phyloP scores from a whole-genome alignment of 1,140 invertebrate species.

The Bradysia coprophila region DNA sequence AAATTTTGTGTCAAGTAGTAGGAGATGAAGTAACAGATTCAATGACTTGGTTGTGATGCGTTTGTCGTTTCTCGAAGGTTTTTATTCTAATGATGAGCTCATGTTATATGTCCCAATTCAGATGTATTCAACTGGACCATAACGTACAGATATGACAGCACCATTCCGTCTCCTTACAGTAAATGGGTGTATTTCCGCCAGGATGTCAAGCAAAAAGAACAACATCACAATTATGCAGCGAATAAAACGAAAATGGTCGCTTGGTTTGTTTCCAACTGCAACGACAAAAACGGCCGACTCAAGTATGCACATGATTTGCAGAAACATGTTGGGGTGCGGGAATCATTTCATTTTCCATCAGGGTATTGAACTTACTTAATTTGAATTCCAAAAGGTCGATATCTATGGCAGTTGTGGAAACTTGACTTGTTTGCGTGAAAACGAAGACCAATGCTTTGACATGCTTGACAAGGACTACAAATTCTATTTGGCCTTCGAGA shows the following conservation, averaged over 20 bases:
- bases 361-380: not conserved
- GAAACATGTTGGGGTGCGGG: slow-evolving; percentile 24
- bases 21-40: too few relatives aligned
- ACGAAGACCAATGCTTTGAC: slow-evolving; percentile 22
- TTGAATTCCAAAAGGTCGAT: slow-evolving; percentile 27
- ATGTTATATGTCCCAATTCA: not conserved
- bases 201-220: slow-evolving; percentile 12
- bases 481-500: slow-evolving; percentile 52
- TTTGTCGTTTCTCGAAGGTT: too few relatives aligned
- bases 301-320: slow-evolving; percentile 33
- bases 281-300: slow-evolving; percentile 28
- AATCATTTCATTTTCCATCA: not conserved
- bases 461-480: slow-evolving; percentile 30
- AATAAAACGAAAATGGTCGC: slow-evolving; percentile 27
- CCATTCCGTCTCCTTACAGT: slow-evolving; percentile 8
- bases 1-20: not conserved
- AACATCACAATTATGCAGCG: slow-evolving; percentile 8
- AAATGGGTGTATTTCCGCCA: slow-evolving; percentile 17
- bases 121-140: slow-evolving; percentile 41
- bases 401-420: slow-evolving; percentile 47
- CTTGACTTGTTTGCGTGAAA: slow-evolving; percentile 15
- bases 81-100: not conserved
- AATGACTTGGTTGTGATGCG: too few relatives aligned
- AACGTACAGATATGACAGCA: slow-evolving; percentile 34
- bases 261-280: slow-evolving; percentile 48